These are phyloP conservation scores for Pogona vitticeps DNA, from an alignment of 2,113 vertebrate genomes.

Conservation along the genomic window DNA sequence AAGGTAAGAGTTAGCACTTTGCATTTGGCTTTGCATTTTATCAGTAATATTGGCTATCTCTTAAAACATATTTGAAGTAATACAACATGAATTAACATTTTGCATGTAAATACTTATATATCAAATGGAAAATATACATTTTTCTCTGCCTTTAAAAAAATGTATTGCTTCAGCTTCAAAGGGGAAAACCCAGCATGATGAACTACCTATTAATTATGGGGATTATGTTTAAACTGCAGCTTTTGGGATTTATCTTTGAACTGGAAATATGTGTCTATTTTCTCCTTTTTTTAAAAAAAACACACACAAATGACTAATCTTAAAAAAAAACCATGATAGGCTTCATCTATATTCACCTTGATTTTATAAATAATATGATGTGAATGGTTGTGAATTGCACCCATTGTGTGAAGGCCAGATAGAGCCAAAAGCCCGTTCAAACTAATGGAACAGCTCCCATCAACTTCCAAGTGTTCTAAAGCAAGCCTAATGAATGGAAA, in stretches of 20 bases:
- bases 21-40: slow-evolving; percentile 13
- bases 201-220: slow-evolving; percentile 45
- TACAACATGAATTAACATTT: neutral
- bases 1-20: slow-evolving; percentile 36
- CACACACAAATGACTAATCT: neutral
- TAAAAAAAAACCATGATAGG: slow-evolving; percentile 22
- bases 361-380: slow-evolving; percentile 6
- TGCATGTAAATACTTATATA: slow-evolving; percentile 23
- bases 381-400: neutral
- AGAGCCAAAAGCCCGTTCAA: neutral
- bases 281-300: neutral
- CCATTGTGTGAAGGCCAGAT: neutral
- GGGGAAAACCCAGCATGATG: slow-evolving; percentile 40
- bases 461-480: neutral
- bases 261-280: slow-evolving; percentile 14
- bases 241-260: slow-evolving; percentile 44
- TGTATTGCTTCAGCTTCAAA: slow-evolving; percentile 38
- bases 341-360: slow-evolving; percentile 32
- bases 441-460: neutral
- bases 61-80: slow-evolving; percentile 35
- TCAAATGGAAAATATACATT: slow-evolving; percentile 18
- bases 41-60: neutral
- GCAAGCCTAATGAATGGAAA: slow-evolving; percentile 13
- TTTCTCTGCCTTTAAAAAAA: slow-evolving; percentile 23
- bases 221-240: slow-evolving; percentile 40